These are phyloP conservation scores for Onychomys arenicola DNA, from an alignment of 2,797 vertebrate genomes.

Conservation along the genomic window DNA sequence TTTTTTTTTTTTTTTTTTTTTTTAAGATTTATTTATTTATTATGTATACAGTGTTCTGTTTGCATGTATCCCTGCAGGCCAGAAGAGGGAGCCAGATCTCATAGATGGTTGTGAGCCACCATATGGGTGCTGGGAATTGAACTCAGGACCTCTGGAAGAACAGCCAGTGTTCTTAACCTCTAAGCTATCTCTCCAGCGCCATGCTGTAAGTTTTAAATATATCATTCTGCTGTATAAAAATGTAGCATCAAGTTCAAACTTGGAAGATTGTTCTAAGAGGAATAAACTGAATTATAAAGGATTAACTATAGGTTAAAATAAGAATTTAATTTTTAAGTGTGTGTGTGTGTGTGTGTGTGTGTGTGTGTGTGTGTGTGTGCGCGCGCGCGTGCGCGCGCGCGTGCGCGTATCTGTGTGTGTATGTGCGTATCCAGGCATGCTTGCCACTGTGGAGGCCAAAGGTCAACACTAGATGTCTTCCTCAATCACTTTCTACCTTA, in stretches of 20 bases:
- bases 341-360: not conserved
- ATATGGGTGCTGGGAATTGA: too few species aligned
- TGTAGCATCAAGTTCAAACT: slow-evolving; percentile 12
- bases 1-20: too few species aligned
- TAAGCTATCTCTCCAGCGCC: too few species aligned
- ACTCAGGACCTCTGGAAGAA: too few species aligned
- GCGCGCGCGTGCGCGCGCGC: not conserved
- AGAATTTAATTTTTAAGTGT: not conserved
- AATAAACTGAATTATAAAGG: slow-evolving; percentile 5
- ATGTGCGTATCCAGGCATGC: too few species aligned
- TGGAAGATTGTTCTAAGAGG: not conserved
- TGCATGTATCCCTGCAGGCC: too few species aligned
- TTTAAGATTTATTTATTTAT: too few species aligned
- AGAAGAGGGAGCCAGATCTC: too few species aligned
- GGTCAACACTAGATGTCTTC: not conserved
- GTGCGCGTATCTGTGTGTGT: not conserved
- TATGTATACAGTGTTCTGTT: too few species aligned
- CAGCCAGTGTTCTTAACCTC: too few species aligned
- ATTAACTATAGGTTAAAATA: slow-evolving; percentile 24
- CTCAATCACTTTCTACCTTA: not conserved
- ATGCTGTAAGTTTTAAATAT: slow-evolving; percentile 24
- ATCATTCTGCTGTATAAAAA: not conserved
- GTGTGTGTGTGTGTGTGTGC: not conserved
- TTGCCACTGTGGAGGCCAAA: not conserved
- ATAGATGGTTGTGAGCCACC: too few species aligned